phyloP scores from a whole-genome alignment of 2,888 invertebrate species.

The Noctuana brunneofusca region DNA sequence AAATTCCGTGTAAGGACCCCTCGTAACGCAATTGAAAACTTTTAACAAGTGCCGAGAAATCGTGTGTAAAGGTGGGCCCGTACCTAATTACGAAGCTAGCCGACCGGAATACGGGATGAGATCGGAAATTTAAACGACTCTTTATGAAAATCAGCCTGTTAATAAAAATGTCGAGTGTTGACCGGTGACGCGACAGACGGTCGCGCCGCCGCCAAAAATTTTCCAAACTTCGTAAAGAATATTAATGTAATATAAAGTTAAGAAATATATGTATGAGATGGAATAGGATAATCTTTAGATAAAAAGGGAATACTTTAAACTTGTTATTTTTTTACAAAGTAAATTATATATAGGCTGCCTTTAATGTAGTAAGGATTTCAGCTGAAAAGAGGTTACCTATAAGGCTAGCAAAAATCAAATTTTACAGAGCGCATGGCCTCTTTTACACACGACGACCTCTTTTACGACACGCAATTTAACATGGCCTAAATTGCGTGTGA shows the following conservation, averaged over 20 bases:
- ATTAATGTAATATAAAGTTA: constrained; percentile 28
- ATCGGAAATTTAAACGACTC: constrained; percentile 69
- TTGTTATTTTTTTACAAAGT: neutral
- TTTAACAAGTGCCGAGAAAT: constrained; percentile 82
- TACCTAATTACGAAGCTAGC: constrained; percentile 72
- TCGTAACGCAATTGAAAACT: constrained; percentile 82
- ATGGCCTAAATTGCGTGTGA: too few species aligned
- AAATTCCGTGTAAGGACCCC: constrained; percentile 77
- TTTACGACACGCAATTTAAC: too few species aligned
- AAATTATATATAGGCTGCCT: too few species aligned
- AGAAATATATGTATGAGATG: constrained; percentile 20
- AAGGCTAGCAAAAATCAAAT: too few species aligned
- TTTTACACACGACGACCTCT: too few species aligned
- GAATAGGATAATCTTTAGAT: constrained; percentile 13
- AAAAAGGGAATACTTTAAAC: constrained; percentile 11
- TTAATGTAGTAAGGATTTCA: too few species aligned
- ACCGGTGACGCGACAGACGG: constrained; percentile 37
- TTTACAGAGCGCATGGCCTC: too few species aligned
- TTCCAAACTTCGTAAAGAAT: constrained; percentile 22
- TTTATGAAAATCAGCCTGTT: constrained; percentile 71
- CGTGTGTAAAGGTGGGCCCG: constrained; percentile 79
- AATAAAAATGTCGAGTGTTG: constrained; percentile 67
- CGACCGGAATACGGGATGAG: constrained; percentile 75
- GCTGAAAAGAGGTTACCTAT: too few species aligned
- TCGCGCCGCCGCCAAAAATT: constrained; percentile 5